Evolutionary conservation across 2,113 vertebrate species (phyloP), one percentile per base, ranked within the genome.

Genomic region (Shinisaurus crocodilurus): DNA sequence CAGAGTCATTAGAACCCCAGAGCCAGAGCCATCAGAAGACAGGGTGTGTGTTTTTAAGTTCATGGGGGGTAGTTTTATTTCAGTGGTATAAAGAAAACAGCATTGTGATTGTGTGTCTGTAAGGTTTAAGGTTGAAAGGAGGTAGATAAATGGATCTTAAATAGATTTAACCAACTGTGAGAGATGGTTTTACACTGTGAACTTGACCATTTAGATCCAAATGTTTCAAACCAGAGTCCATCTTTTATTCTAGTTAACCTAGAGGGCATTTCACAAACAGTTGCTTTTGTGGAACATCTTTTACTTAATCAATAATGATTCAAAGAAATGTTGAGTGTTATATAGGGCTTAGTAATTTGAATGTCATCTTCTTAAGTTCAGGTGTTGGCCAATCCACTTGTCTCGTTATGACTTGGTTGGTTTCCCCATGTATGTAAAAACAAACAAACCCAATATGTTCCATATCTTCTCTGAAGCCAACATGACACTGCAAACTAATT

Each of bases 201-300:
- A 85, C 1, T 7, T 90, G 89, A 81, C n/a, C 75, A 70, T 85
- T 32, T 40, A 29, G 43, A 63, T 70, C 69, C 82, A 37, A 82
- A 89, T 23, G 63, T 91, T 91, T 48, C 18, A 80, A 3, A 3
- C 7, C 54, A 65, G n/a, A n/a, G 4, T 65, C 83, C 3, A 89
- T 16, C 87, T 60, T 60, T 92, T 72, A n/a, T 88, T 67, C 1
- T 69, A 1, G 4, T 6, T 48, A 54, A 85, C n/a, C 1, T 89
- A 76, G 50, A 88, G 20, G 63, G 5, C n/a, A 91, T 34, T 48
- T 87, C 13, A 77, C 16, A 93, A 88, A 83, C 81, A 25, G 16
- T 75, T 32, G 76, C 25, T 84, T 84, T 32, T n/a, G 57, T 89
- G 48, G 16, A 32, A 43, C n/a, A 60, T 23, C 32, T 37, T 75